Conservation (phyloP, 2,888 invertebrate genomes). For the Agonopterix alstromeriana region DNA sequence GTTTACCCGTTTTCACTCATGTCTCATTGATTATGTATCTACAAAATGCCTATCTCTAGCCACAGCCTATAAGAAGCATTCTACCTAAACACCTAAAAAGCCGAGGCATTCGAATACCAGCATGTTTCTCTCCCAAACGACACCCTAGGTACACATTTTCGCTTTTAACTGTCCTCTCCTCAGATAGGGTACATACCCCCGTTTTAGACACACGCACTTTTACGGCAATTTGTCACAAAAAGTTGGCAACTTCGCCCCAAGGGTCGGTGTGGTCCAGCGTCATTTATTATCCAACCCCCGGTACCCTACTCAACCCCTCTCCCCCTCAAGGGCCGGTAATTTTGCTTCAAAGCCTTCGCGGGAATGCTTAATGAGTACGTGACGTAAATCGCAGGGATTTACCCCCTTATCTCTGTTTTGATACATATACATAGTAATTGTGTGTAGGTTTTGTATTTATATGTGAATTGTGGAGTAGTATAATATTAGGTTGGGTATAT, state of each 20-base stretch:
- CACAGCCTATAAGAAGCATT: too few relatives aligned
- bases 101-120: neutral
- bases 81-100: neutral
- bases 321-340: constrained; percentile 66
- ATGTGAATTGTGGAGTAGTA: too few relatives aligned
- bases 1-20: too few relatives aligned
- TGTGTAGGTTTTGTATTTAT: neutral
- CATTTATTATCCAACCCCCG: constrained; percentile 61
- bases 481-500: too few relatives aligned
- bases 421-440: neutral
- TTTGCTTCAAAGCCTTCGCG: constrained; percentile 69
- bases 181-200: constrained; percentile 9
- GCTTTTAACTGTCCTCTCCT: neutral
- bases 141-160: constrained; percentile 1
- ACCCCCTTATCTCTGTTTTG: constrained; percentile 38
- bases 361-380: constrained; percentile 68
- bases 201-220: constrained; percentile 57
- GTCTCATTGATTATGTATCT: too few relatives aligned
- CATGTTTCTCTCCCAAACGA: neutral
- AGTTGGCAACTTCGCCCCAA: constrained; percentile 61
- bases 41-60: too few relatives aligned
- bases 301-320: constrained; percentile 14
- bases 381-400: constrained; percentile 64
- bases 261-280: constrained; percentile 28
- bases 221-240: constrained; percentile 72